Base-by-base conservation (phyloP, 2,888 invertebrate genomes). In the Aelia acuminata region DNA sequence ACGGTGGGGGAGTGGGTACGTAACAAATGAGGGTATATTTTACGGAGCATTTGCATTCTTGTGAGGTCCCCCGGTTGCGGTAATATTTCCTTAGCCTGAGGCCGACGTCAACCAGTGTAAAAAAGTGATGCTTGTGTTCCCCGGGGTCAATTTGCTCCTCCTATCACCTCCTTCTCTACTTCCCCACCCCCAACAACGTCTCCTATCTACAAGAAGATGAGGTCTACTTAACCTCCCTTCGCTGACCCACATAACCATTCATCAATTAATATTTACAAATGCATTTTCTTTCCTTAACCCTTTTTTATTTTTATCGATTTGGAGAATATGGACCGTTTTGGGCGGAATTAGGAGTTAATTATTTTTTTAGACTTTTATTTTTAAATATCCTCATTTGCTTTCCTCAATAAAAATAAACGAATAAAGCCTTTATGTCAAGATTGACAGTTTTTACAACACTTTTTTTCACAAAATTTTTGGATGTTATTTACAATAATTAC, bases 1-100 rank as follows among this genome's bases (percentile, higher is more conserved):
- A 84, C 84, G 87, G 84, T 75, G 31, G 39, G 70, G 75, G 49
- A 53, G 84, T 70, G 75, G 87, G 80, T 47, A 87, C 43, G 87
- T 87, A 87, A 87, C 87, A 87, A 87, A 87, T 87, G 87, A 87
- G 87, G 87, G 87, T 87, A 87, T 87, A 87, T 87, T 87, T 87
- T 87, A 87, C 87, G n/a, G 87, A 80, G 53, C 87, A 87, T 87
- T 87, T 87, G 87, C 87, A 87, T 87, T 87, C 87, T 84, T 87
- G 57, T 80, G 87, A 70, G 87, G 87, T 87, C 87, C 87, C 87
- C 7, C 50, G 47, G 18, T 57, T 53, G 47, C 70, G n/a, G 80
- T 84, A 87, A 87, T 87, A 87, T 87, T 87, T 87, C 87, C 87
- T 80, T 50, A 49, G 75, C 87, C 87, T 87, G 75, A 87, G 87